A percentile compares a stretch with the other conserved stretches of the same genome.
phyloP scores from a whole-genome alignment of 2,888 invertebrate genomes.

The Dasypogon diadema region DNA sequence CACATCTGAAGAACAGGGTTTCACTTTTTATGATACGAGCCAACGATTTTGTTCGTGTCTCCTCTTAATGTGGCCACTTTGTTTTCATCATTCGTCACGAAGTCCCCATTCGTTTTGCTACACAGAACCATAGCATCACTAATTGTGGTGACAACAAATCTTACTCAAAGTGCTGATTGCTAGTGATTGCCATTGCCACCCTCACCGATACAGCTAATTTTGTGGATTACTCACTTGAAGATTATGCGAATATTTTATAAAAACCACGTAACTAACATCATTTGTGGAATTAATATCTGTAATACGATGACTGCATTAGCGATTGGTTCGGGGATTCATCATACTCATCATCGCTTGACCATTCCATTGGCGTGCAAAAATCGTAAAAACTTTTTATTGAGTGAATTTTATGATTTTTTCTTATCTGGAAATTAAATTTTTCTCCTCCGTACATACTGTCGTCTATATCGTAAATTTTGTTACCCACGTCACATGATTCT shows the following conservation, averaged over 20 bases:
- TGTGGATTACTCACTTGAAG: background rate
- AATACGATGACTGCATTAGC: background rate
- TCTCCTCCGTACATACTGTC: too few relatives aligned
- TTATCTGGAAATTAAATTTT: background rate
- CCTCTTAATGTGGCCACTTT: background rate
- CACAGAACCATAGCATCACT: background rate
- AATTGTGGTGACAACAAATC: background rate
- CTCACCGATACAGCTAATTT: background rate
- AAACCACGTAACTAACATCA: too few relatives aligned
- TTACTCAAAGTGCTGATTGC: background rate
- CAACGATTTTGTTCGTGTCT: too few relatives aligned
- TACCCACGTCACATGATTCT: too few relatives aligned
- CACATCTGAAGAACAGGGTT: too few relatives aligned
- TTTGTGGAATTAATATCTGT: background rate
- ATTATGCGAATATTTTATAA: background rate
- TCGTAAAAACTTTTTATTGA: too few relatives aligned
- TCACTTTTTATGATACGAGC: too few relatives aligned
- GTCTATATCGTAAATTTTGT: too few relatives aligned
- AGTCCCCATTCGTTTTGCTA: background rate
- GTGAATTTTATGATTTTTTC: background rate
- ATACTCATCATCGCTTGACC: background rate
- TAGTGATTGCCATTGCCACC: too few relatives aligned
- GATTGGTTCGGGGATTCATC: background rate
- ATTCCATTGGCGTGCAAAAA: background rate
- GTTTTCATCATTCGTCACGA: background rate